phyloP scores from a whole-genome alignment of 2,888 invertebrate genomes.

The Erpobdella octoculata region DNA sequence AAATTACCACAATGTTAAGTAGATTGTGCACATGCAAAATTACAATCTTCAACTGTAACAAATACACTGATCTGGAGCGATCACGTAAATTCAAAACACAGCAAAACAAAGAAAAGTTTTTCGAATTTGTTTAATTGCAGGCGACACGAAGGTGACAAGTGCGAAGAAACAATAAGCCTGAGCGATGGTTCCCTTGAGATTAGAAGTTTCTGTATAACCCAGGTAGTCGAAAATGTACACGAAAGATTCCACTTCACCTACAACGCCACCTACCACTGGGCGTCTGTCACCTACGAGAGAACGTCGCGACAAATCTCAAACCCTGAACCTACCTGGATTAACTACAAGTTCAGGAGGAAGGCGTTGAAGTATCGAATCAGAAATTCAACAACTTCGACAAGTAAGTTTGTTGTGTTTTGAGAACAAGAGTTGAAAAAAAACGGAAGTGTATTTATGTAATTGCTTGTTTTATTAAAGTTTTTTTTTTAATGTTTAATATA shows the following conservation, averaged over 20 bases:
- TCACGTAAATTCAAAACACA: not conserved
- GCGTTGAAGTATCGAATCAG: too few species aligned
- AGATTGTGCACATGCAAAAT: not conserved
- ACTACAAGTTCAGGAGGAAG: slow-evolving; percentile 32
- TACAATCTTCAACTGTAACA: too few species aligned
- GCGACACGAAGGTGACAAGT: slow-evolving; percentile 10
- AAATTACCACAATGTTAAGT: not conserved
- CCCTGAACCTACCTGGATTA: slow-evolving; percentile 32
- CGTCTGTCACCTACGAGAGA: slow-evolving; percentile 23
- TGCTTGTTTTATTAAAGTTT: too few species aligned
- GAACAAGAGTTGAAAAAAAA: too few species aligned
- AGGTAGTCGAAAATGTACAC: slow-evolving; percentile 10
- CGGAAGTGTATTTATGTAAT: too few species aligned
- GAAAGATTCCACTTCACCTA: slow-evolving; percentile 14
- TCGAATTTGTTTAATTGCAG: not conserved
- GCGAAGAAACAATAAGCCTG: slow-evolving; percentile 16
- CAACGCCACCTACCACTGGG: slow-evolving; percentile 11
- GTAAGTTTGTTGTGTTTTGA: too few species aligned
- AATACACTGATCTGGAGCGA: not conserved
- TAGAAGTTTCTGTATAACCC: slow-evolving; percentile 19
- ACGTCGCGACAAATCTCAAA: slow-evolving; percentile 29
- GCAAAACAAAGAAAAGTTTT: not conserved
- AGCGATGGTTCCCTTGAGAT: slow-evolving; percentile 17
- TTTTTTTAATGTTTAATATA: too few species aligned
- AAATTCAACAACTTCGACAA: too few species aligned